A percentile compares a stretch with the other conserved stretches of the same genome.
These are phyloP conservation scores for Ophion ellenae DNA, from an alignment of 2,888 invertebrate genomes.

Conservation along the genomic window DNA sequence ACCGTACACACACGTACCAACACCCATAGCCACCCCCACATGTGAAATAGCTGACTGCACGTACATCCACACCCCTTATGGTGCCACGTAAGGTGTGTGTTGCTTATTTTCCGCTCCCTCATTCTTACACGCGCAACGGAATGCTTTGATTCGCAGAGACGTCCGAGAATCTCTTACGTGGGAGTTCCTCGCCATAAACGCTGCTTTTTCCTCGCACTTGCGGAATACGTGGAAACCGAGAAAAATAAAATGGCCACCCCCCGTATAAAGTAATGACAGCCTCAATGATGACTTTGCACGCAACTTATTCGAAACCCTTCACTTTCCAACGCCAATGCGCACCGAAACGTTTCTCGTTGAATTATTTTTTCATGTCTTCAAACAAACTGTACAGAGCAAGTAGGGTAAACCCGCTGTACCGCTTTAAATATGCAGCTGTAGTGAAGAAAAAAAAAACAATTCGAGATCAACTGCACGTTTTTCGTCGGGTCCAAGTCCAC, in stretches of 20 bases:
- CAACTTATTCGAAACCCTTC: no score
- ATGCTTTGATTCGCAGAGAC: slow-evolving; percentile 65
- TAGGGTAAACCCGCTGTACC: no score
- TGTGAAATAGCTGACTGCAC: slow-evolving; percentile 20
- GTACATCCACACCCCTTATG: slow-evolving; percentile 41
- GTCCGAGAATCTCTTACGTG: slow-evolving; percentile 57
- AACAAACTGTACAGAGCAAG: no score
- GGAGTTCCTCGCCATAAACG: slow-evolving; percentile 43
- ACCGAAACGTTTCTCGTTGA: no score
- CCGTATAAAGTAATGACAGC: neutral
- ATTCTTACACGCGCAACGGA: slow-evolving; percentile 43
- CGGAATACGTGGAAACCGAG: slow-evolving; percentile 7
- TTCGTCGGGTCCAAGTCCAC: neutral
- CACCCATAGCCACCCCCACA: slow-evolving; percentile 1
- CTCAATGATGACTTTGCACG: no score
- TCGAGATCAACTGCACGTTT: slow-evolving; percentile 5
- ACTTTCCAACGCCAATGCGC: no score
- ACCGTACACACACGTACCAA: neutral
- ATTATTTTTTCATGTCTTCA: no score
- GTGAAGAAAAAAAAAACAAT: neutral
- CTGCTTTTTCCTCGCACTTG: slow-evolving; percentile 16
- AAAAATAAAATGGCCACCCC: slow-evolving; percentile 30
- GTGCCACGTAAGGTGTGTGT: slow-evolving; percentile 22
- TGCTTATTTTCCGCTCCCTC: slow-evolving; percentile 36
- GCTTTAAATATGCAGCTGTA: neutral